These are phyloP conservation scores for Bombus sylvicola DNA, from an alignment of 1,140 invertebrate species.

Conservation along the genomic window DNA sequence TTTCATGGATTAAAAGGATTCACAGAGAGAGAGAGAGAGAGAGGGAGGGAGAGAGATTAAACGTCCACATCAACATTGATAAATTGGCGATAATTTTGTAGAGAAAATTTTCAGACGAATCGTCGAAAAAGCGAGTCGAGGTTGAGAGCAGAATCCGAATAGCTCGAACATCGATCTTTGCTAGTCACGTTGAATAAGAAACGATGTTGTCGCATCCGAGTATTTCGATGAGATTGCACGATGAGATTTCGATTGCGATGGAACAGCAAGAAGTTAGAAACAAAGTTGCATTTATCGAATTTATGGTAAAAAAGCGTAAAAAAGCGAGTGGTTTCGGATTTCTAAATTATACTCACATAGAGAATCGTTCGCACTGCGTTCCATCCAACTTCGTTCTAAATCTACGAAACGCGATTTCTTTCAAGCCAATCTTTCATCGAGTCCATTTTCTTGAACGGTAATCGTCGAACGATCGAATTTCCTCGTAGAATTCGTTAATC, in stretches of 20 bases:
- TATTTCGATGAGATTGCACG: neutral
- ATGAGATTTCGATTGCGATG: too few species aligned
- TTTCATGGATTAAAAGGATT: neutral
- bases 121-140: neutral
- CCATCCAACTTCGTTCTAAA: neutral
- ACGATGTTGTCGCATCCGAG: neutral
- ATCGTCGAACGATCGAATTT: neutral
- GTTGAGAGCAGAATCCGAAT: neutral
- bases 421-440: neutral
- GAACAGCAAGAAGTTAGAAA: neutral
- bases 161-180: neutral
- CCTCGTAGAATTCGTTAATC: neutral
- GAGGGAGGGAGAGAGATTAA: neutral
- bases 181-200: neutral
- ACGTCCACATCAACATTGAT: neutral
- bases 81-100: neutral
- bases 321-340: neutral
- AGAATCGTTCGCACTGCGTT: neutral
- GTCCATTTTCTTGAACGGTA: neutral
- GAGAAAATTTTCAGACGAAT: neutral
- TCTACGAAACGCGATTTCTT: neutral
- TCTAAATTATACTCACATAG: neutral
- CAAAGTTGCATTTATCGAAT: neutral
- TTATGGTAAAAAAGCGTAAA: neutral
- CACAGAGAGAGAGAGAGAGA: neutral